Evolutionary conservation across 2,113 vertebrate species (phyloP), one percentile per base, ranked within the genome.

Genomic region (Smithornis capensis): DNA sequence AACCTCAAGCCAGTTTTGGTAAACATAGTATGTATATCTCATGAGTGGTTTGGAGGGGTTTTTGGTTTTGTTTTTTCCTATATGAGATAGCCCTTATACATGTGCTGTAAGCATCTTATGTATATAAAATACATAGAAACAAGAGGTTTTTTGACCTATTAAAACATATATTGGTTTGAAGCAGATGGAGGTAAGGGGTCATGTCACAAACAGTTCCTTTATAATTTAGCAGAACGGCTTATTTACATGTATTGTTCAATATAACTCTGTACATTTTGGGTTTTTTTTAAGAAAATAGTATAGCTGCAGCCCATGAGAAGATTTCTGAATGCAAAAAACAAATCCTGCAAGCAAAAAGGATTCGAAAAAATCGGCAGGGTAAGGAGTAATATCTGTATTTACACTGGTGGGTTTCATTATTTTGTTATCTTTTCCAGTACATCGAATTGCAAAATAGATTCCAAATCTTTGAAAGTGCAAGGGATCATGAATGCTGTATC

Each of bases 311-410:
- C 35, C 99, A 99, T 67, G 99, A 99, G 74, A 99, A 99, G 97
- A 99, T 99, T 86, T 95, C 98, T 70, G 99, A 99, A 92, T 99
- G 99, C 97, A 99, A 99, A 97, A 99, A 99, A 92, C 99, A 99
- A 96, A 99, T 99, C 92, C 98, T 98, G 97, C 98, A 99, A 96
- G 99, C 99, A 87, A 99, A 99, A 97, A 98, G 99, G 96, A 99
- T 99, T 97, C 97, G 99, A 81, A 99, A 99, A 97, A 99, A 99
- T 97, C 99, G 99, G 6, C 99, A 99, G 97, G 99, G 99, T 99
- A 97, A 97, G 94, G 42, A 10, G 2, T 57, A 71, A 7, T 49
- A 25, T 18, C 24, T 35, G 6, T 60, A 22, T 69, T 91, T 83
- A 47, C 21, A n/a, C n/a, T 73, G 17, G 7, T 40, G 2, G 0